Percentiles rank a stretch among this genome's conserved stretches.
These are phyloP conservation scores for Parauchenoglanis ngamensis DNA, from an alignment of 2,797 vertebrate species.

Conservation along the genomic window DNA sequence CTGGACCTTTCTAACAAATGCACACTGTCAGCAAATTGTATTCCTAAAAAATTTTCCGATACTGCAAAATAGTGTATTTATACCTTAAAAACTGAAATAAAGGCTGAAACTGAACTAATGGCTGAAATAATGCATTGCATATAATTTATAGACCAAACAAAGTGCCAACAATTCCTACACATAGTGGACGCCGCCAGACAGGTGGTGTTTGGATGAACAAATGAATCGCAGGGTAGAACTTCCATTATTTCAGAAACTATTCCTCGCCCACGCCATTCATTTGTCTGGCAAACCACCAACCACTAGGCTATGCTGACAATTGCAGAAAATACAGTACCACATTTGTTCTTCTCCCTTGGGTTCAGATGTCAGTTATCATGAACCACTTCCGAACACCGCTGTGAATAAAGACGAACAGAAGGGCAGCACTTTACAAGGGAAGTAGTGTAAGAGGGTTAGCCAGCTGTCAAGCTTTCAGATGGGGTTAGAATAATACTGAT, in stretches of 20 bases:
- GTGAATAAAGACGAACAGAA: slow-evolving; percentile 22
- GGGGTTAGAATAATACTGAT: slow-evolving; percentile 32
- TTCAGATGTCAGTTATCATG: slow-evolving; percentile 42
- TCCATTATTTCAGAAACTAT: slow-evolving; percentile 24
- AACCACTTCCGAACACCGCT: slow-evolving; percentile 10
- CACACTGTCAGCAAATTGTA: background rate
- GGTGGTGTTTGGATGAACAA: slow-evolving; percentile 47
- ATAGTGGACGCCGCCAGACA: slow-evolving; percentile 30
- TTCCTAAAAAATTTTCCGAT: background rate
- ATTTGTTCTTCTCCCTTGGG: slow-evolving; percentile 44
- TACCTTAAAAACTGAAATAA: background rate
- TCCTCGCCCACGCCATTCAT: slow-evolving; percentile 17
- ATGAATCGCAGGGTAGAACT: slow-evolving; percentile 37
- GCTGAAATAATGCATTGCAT: background rate
- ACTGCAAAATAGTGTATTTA: background rate
- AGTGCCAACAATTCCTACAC: slow-evolving; percentile 43
- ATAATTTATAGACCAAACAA: background rate
- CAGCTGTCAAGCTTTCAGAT: slow-evolving; percentile 35
- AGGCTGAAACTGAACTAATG: slow-evolving; percentile 26
- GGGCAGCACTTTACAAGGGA: slow-evolving; percentile 36
- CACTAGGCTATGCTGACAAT: slow-evolving; percentile 18
- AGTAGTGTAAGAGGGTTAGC: slow-evolving; percentile 29
- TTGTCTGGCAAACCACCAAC: slow-evolving; percentile 11
- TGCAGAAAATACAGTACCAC: slow-evolving; percentile 26
- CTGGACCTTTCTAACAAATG: background rate